Percentiles rank a stretch among this genome's conserved stretches.
Evolutionary conservation across 2,888 invertebrate species (phyloP).

Genomic region (Enchytraeus crypticus): DNA sequence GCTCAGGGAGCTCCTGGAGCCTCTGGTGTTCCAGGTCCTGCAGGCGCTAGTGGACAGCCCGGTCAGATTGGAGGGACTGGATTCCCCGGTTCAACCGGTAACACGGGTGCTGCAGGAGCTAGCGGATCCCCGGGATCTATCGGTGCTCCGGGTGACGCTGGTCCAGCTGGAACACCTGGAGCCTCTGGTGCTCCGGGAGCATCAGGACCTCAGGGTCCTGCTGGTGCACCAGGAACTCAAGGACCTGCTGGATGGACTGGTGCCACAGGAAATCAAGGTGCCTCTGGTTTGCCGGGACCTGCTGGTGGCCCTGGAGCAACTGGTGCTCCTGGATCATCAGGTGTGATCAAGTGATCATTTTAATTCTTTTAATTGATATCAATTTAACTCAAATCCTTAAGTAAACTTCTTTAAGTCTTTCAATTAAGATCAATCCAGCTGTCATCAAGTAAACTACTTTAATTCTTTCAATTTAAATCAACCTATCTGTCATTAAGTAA

Average conservation of each 20-base stretch:
- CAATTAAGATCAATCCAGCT: too few relatives aligned
- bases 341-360: too few relatives aligned
- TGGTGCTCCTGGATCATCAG: slow-evolving; percentile 10
- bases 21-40: slow-evolving; percentile 9
- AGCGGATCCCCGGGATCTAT: slow-evolving; percentile 5
- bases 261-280: slow-evolving; percentile 4
- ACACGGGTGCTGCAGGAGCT: slow-evolving; percentile 4
- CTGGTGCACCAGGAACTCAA: slow-evolving; percentile 10
- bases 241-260: slow-evolving; percentile 10
- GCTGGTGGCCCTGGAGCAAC: slow-evolving; percentile 5
- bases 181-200: slow-evolving; percentile 6
- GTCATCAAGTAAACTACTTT: too few relatives aligned
- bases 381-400: too few relatives aligned
- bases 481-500: too few relatives aligned
- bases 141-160: slow-evolving; percentile 13
- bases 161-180: slow-evolving; percentile 18
- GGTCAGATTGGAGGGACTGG: slow-evolving; percentile 12
- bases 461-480: too few relatives aligned
- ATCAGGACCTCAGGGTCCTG: slow-evolving; percentile 8
- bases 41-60: slow-evolving; percentile 6
- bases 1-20: slow-evolving; percentile 9
- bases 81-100: slow-evolving; percentile 2
- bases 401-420: too few relatives aligned
- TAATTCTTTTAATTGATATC: too few relatives aligned
- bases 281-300: slow-evolving; percentile 2